Evolutionary conservation across 1,140 invertebrate species (phyloP), one percentile per base, ranked within the genome.

Genomic region (Theocolax elegans): DNA sequence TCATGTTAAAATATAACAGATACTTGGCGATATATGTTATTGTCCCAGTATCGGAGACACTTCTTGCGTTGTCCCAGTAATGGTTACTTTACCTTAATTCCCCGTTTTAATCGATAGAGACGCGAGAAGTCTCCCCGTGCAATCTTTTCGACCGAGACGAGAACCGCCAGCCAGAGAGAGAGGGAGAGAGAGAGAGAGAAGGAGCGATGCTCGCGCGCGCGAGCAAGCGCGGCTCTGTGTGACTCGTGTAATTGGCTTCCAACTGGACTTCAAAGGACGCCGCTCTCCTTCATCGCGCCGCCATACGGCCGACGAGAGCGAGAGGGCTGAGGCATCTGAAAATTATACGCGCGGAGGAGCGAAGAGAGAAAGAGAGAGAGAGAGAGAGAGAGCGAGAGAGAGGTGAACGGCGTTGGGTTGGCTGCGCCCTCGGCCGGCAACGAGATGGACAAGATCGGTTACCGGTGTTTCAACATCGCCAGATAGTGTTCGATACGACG

Each of bases 201-300:
- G 58, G 64, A 65, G 64, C 29, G 71, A 73, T 38, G 40, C 72
- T 72, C 76, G 77, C 76, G 75, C 83, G 82, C 82, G 82, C 81
- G 46, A 72, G 74, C 76, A 77, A 76, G 76, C 83, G 83, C 83
- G 82, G 82, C 82, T 81, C 82, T 84, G 82, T 83, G 85, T 85
- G 85, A 85, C 84, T 85, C 84, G 84, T 85, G 84, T 86, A 86
- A 86, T 86, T 86, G 84, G 85, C 84, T 85, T 83, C 85, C 85
- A 85, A 86, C 83, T 85, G 84, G 85, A 85, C 85, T 84, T 85
- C 83, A 85, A 86, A 86, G 83, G 79, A 74, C 58, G 79, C 84
- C 84, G 84, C 83, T 85, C 80, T 77, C 84, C 83, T 86, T 86
- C 83, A 85, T 85, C 84, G 76, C 77, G 79, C 85, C 83, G 85